phyloP scores from a whole-genome alignment of 1,140 invertebrate species.

The Phthorimaea operculella region DNA sequence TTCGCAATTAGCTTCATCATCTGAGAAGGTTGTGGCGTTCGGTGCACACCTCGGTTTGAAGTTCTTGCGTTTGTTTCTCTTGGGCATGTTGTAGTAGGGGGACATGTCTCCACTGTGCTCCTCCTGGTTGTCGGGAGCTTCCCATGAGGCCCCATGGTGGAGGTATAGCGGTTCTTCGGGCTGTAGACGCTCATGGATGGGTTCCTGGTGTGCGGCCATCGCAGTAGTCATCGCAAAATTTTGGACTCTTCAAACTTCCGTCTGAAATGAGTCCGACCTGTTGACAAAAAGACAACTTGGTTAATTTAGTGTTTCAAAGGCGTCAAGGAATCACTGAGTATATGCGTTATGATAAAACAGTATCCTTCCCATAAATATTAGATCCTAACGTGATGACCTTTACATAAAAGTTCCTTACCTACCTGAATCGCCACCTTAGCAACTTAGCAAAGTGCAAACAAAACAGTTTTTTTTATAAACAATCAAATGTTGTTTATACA shows the following conservation, averaged over 20 bases:
- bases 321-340: too few species aligned
- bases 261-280: constrained; percentile 54
- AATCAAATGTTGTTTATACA: constrained; percentile 58
- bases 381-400: too few species aligned
- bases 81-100: constrained; percentile 67
- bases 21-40: constrained; percentile 60
- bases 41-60: constrained; percentile 75
- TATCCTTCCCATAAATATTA: too few species aligned
- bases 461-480: constrained; percentile 48
- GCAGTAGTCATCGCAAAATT: constrained; percentile 61
- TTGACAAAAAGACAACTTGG: constrained; percentile 26
- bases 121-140: constrained; percentile 47
- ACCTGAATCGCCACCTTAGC: too few species aligned
- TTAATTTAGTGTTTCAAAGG: too few species aligned
- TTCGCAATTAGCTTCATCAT: constrained; percentile 57
- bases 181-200: constrained; percentile 61
- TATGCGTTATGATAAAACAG: too few species aligned
- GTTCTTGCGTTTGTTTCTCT: constrained; percentile 76
- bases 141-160: constrained; percentile 58
- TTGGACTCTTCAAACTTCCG: constrained; percentile 39
- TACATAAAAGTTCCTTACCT: too few species aligned
- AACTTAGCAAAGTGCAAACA: too few species aligned
- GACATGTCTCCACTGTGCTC: constrained; percentile 61
- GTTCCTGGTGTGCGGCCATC: constrained; percentile 63
- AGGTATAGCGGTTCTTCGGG: constrained; percentile 51